These are phyloP conservation scores for Andrena fulva DNA, from an alignment of 2,888 invertebrate genomes.

Conservation along the genomic window DNA sequence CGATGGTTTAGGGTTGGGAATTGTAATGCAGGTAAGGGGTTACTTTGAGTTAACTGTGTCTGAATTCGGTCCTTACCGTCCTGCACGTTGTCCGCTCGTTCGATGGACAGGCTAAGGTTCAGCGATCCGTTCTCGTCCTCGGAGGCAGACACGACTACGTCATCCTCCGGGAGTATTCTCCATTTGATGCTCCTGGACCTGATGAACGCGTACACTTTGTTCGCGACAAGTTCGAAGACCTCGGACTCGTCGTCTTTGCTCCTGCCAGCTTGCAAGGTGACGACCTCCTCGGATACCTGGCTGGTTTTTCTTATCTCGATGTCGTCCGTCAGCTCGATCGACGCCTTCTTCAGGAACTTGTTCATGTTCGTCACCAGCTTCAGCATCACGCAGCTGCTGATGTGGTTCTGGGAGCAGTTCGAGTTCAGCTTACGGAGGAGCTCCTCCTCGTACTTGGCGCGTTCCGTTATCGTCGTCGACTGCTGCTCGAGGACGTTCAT, in stretches of 20 bases:
- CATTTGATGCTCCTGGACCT: constrained; percentile 92
- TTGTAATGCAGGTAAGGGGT: too few relatives aligned
- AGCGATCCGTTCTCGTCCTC: constrained; percentile 89
- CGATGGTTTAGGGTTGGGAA: too few relatives aligned
- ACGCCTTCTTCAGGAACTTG: constrained; percentile 91
- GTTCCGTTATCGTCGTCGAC: constrained; percentile 79
- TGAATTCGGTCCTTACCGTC: constrained; percentile 76
- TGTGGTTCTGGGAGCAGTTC: constrained; percentile 92
- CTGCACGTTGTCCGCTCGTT: constrained; percentile 87
- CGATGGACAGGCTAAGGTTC: constrained; percentile 90
- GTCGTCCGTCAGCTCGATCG: constrained; percentile 91
- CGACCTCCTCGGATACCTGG: constrained; percentile 86
- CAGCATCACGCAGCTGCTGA: constrained; percentile 93
- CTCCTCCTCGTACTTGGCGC: constrained; percentile 88
- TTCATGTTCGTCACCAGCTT: constrained; percentile 94
- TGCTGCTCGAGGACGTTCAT: constrained; percentile 81
- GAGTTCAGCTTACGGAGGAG: constrained; percentile 91
- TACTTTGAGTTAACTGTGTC: too few relatives aligned
- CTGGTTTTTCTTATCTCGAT: constrained; percentile 89
- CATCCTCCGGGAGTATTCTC: constrained; percentile 91
- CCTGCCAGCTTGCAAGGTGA: constrained; percentile 88
- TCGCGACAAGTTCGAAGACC: constrained; percentile 88
- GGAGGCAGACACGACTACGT: constrained; percentile 90
- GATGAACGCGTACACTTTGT: constrained; percentile 91
- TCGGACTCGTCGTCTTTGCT: constrained; percentile 86